Conservation (phyloP, 2,113 vertebrate species). For the Rallus limicola region DNA sequence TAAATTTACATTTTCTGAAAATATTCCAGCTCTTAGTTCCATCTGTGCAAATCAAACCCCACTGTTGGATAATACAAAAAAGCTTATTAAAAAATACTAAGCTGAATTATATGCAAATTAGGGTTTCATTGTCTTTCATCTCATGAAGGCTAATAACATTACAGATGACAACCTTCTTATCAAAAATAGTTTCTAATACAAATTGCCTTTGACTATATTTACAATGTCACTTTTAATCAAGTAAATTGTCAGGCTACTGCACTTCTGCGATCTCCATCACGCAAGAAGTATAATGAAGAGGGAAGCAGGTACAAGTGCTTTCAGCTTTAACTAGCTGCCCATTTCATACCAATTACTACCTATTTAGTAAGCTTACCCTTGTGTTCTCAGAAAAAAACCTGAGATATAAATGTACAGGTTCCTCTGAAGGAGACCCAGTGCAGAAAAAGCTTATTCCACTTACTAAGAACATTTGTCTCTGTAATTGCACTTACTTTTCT, state of each 20-base stretch:
- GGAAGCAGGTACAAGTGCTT: neutral
- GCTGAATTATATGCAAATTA: constrained; percentile 53
- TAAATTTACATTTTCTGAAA: neutral
- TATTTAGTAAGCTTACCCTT: neutral
- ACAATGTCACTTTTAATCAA: constrained; percentile 67
- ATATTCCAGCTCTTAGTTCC: neutral
- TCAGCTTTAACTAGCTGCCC: constrained; percentile 15
- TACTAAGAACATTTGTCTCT: constrained; percentile 20
- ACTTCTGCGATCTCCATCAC: neutral
- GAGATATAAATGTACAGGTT: neutral
- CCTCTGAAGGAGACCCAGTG: neutral
- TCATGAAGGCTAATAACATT: constrained; percentile 11
- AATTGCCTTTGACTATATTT: constrained; percentile 65
- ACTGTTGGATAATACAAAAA: neutral
- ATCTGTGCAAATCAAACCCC: constrained; percentile 14
- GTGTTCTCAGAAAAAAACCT: neutral
- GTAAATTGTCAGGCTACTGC: constrained; percentile 40
- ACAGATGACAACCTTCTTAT: constrained; percentile 52
- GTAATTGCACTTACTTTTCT: constrained; percentile 27
- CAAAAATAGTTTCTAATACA: constrained; percentile 49
- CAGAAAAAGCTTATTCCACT: constrained; percentile 30
- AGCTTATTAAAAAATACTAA: constrained; percentile 48
- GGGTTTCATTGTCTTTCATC: constrained; percentile 48
- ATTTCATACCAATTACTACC: constrained; percentile 37
- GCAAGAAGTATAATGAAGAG: neutral